A percentile compares a stretch with the other conserved stretches of the same genome.
phyloP scores from a whole-genome alignment of 1,140 invertebrate species.

The Drosophila pandora region DNA sequence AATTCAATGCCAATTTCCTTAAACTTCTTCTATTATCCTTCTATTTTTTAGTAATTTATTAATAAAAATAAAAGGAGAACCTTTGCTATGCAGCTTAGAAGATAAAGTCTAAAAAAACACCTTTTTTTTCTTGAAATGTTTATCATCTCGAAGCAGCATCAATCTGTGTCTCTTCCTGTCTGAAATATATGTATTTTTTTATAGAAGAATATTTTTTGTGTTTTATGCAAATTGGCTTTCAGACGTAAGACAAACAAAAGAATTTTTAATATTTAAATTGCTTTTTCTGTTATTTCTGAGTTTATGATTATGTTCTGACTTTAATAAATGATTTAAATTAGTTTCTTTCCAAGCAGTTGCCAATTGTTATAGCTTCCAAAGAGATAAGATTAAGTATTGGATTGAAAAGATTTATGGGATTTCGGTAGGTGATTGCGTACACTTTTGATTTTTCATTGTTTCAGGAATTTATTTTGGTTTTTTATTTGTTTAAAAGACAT shows the following conservation, averaged over 20 bases:
- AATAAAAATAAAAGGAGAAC: too few species aligned
- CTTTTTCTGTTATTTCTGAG: conserved; percentile 24
- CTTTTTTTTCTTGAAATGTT: conserved; percentile 1
- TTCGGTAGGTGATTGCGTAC: background rate
- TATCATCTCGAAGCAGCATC: conserved; percentile 8
- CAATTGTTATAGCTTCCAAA: conserved; percentile 12
- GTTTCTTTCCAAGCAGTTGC: conserved; percentile 6
- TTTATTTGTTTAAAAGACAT: conserved; percentile 5
- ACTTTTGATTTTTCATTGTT: background rate
- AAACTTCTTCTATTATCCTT: background rate
- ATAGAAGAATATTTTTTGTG: conserved; percentile 21
- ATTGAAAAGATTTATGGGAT: conserved; percentile 6
- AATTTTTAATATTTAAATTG: conserved; percentile 54
- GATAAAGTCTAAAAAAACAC: too few species aligned
- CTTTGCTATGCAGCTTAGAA: too few species aligned
- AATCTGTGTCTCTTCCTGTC: conserved; percentile 34
- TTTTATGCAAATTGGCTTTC: conserved; percentile 39
- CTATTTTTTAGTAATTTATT: background rate
- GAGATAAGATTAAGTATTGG: conserved; percentile 16
- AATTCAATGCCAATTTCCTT: conserved; percentile 55
- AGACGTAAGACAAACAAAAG: conserved; percentile 39
- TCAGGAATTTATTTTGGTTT: background rate
- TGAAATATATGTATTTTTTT: conserved; percentile 20
- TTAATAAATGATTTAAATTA: conserved; percentile 36
- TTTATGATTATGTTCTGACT: conserved; percentile 34